Evolutionary conservation across 2,888 invertebrate species (phyloP).

Genomic region (Peribatodes rhomboidaria): DNA sequence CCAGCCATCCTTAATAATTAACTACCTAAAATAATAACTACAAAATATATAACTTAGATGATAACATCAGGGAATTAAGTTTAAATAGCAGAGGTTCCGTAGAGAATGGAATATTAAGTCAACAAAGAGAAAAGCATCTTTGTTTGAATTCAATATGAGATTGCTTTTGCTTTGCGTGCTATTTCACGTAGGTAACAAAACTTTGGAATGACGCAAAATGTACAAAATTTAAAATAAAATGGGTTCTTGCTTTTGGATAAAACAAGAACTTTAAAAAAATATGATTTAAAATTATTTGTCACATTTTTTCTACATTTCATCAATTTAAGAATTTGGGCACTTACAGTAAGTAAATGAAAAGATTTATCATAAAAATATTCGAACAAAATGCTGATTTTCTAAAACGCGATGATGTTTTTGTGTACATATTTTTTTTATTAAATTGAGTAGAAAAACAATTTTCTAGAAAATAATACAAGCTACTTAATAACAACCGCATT

Average conservation of each 20-base stretch:
- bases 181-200: background rate
- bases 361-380: too few relatives aligned
- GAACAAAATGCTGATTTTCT: too few relatives aligned
- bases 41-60: conserved; percentile 29
- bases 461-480: background rate
- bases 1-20: conserved; percentile 42
- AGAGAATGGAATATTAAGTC: conserved; percentile 13
- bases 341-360: too few relatives aligned
- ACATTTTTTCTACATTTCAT: too few relatives aligned
- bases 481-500: background rate
- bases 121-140: background rate
- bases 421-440: too few relatives aligned
- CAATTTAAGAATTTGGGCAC: too few relatives aligned
- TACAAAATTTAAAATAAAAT: background rate
- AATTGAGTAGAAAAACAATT: too few relatives aligned
- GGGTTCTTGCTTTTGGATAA: background rate
- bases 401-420: too few relatives aligned
- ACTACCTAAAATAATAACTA: conserved; percentile 39
- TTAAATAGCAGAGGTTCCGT: conserved; percentile 20
- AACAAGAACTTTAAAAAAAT: background rate
- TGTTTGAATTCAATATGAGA: background rate
- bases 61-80: conserved; percentile 27
- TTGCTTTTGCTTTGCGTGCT: conserved; percentile 1
- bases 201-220: background rate
- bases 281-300: too few relatives aligned